phyloP scores from a whole-genome alignment of 2,797 vertebrate genomes.

The Megaceryle alcyon region DNA sequence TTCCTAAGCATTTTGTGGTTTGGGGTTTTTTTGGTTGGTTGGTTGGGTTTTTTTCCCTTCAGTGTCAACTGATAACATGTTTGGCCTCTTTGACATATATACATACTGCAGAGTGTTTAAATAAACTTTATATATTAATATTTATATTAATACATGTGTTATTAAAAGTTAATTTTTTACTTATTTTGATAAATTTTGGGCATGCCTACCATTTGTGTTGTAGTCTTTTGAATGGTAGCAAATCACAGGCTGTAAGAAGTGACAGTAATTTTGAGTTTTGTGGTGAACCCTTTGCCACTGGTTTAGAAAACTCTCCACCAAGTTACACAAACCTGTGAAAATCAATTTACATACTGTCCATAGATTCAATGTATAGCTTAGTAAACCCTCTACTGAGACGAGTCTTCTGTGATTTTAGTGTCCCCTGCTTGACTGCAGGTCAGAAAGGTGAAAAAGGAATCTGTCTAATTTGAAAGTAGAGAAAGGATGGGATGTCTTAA shows the following conservation, averaged over 20 bases:
- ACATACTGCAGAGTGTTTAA: neutral
- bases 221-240: neutral
- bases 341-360: neutral
- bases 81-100: neutral
- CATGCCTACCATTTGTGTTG: neutral
- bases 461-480: neutral
- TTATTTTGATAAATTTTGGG: neutral
- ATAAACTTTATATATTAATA: neutral
- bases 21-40: neutral
- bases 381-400: neutral
- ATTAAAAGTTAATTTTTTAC: neutral
- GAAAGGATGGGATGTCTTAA: neutral
- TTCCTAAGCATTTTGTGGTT: neutral
- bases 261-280: neutral
- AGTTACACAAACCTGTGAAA: neutral
- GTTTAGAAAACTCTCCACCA: neutral
- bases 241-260: neutral
- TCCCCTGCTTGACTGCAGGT: neutral
- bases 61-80: neutral
- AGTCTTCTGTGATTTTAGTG: neutral
- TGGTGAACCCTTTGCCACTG: neutral
- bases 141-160: neutral
- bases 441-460: neutral
- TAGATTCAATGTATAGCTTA: neutral
- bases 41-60: no score